Percentiles rank a stretch among this genome's conserved stretches.
Conservation (phyloP, 2,113 vertebrate genomes). For the Callopanchax toddi region DNA sequence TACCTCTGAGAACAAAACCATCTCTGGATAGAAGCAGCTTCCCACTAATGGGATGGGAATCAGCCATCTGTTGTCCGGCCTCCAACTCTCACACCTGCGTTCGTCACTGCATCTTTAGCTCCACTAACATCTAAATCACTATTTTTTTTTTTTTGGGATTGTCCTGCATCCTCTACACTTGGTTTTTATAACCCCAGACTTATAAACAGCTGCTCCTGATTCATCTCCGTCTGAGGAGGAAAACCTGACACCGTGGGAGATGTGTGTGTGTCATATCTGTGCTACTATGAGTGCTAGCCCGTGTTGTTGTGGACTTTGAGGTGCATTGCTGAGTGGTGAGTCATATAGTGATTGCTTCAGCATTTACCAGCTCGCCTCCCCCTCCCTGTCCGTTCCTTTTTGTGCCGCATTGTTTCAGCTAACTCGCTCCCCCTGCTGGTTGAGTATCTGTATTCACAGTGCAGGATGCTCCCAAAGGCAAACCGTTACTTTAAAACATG, state of each 20-base stretch:
- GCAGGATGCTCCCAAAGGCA: no score
- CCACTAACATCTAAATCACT: constrained; percentile 15
- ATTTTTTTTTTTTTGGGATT: constrained; percentile 24
- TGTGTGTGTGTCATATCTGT: constrained; percentile 26
- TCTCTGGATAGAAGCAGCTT: background rate
- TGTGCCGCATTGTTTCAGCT: constrained; percentile 40
- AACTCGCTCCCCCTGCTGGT: constrained; percentile 69
- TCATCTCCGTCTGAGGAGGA: background rate
- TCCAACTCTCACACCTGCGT: constrained; percentile 20
- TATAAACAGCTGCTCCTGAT: background rate
- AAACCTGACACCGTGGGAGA: background rate
- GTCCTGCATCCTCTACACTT: background rate
- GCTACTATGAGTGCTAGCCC: constrained; percentile 48
- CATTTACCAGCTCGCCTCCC: constrained; percentile 5
- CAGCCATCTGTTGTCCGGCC: background rate
- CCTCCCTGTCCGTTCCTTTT: background rate
- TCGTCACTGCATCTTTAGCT: constrained; percentile 9
- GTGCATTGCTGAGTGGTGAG: constrained; percentile 70
- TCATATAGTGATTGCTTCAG: constrained; percentile 54
- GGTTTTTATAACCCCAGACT: background rate
- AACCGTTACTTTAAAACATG: background rate
- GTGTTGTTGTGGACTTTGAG: constrained; percentile 59
- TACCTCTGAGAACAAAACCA: constrained; percentile 5
- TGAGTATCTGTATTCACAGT: constrained; percentile 9
- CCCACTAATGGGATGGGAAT: constrained; percentile 32